A percentile compares a stretch with the other conserved stretches of the same genome.
These are phyloP conservation scores for Eretmochelys imbricata DNA, from an alignment of 2,113 vertebrate genomes.

Conservation along the genomic window DNA sequence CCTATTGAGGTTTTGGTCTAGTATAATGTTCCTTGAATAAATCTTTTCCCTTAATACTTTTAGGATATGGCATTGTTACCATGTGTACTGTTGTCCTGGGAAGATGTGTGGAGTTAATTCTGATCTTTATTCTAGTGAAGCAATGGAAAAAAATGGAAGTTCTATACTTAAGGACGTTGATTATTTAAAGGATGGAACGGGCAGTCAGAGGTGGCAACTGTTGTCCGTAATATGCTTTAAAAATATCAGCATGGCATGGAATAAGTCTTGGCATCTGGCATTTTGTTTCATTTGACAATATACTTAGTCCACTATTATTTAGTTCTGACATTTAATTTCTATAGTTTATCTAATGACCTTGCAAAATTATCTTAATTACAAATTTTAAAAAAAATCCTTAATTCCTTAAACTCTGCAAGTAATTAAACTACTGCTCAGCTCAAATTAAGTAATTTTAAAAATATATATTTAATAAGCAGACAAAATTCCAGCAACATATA, in stretches of 20 bases:
- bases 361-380: slow-evolving; percentile 57
- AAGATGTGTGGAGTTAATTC: neutral
- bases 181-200: neutral
- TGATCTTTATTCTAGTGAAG: neutral
- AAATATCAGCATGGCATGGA: neutral
- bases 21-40: neutral
- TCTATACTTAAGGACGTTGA: neutral
- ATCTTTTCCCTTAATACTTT: neutral
- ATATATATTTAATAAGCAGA: neutral
- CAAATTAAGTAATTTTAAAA: neutral
- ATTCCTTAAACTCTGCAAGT: slow-evolving; percentile 29
- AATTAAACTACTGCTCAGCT: slow-evolving; percentile 27
- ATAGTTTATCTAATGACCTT: slow-evolving; percentile 46
- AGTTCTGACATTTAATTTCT: slow-evolving; percentile 39
- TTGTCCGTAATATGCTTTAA: neutral
- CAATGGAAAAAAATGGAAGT: neutral
- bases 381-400: slow-evolving; percentile 36
- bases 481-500: neutral
- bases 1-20: neutral
- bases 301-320: neutral
- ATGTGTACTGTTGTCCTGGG: neutral
- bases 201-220: neutral
- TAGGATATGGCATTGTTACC: neutral
- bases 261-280: neutral
- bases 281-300: slow-evolving; percentile 1